Evolutionary conservation across 2,888 invertebrate species (phyloP), one percentile per base, ranked within the genome.

Genomic region (Eristalis arbustorum): DNA sequence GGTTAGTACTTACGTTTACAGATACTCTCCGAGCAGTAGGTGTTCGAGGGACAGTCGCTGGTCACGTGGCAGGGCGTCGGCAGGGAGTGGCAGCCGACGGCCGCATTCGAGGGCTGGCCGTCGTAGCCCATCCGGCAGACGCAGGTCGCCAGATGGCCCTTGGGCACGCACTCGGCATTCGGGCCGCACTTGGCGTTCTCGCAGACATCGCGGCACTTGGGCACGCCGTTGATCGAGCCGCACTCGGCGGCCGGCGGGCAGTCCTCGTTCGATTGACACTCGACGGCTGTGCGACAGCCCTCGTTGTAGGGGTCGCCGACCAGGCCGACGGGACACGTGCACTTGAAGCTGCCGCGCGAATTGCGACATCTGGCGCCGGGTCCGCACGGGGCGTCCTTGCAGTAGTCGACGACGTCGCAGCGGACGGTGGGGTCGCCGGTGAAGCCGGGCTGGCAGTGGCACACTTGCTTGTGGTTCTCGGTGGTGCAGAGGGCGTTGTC

Each of bases 381-480:
- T 4, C 96, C 97, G 91, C 98, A 98, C 8, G 97, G 97, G 59
- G 95, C 94, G 89, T 95, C 95, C 67, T 94, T 94, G 90, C 98
- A 98, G 92, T 96, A 97, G 92, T 98, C 96, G 73, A 97, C 95
- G 72, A 96, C 93, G 71, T 94, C 93, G 90, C 98, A 98, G 25
- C 95, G 95, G 34, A 93, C 93, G 11, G 94, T 93, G 2, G 97
- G 95, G 91, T 97, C 95, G 3, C 97, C 98, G 0, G 96, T 96
- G 90, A 95, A 97, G 0, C 98, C 98, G 13, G 98, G 97, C 92
- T 97, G 97, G 91, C 98, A 98, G 89, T 96, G 96, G 91, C 96
- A 96, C 0, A 95, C 94, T 91, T 96, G 96, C 87, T 94, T 94
- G 90, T 98, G 98, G 90, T 95, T 95, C 91, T 97, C 96, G 1